Evolutionary conservation across 2,888 invertebrate species (phyloP), one percentile per base, ranked within the genome.

Genomic region (Erebia epiphron): DNA sequence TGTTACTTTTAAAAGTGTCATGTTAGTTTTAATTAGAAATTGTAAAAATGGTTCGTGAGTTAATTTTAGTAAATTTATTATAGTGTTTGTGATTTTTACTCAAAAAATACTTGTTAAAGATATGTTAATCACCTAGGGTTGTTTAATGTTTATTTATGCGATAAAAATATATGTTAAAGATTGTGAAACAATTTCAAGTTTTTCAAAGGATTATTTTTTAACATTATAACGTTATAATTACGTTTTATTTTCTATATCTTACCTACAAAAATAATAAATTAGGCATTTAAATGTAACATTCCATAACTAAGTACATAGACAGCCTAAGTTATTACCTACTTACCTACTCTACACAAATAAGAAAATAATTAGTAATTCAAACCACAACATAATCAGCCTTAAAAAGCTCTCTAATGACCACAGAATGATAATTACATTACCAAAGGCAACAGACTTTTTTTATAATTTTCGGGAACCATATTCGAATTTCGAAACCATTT

Each of bases 381-480:
- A 21, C 10, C 46, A 46, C 26, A 67, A 58, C 57, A 50, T 41
- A 56, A 66, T 21, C 35, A 64, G 26, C 4, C 60, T 43, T 43
- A 68, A 68, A 66, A 68, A 68, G 43, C 9, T 57, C 43, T 58
- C 49, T 46, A 52, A 66, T 60, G 43, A n/a, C 14, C 57, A 54
- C 54, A 54, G 54, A 18, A 54, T 18, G 54, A 10, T 54, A 16
- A 54, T 57, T 58, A 43, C 67, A 62, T 67, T 61, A 74, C 70
- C 67, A 72, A 66, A 74, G 70, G 70, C 74, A 66, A 74, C 69
- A 66, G 70, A 70, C 67, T 74, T 74, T 74, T 72, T 73, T 74
- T 72, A 72, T 69, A 73, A 75, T 71, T 75, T 75, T 72, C 68
- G 66, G 68, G 70, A 75, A 76, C 73, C 72, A 72, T 73, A 72